Evolutionary conservation across 1,140 invertebrate species (phyloP).

Genomic region (Caenorhabditis inopinata): DNA sequence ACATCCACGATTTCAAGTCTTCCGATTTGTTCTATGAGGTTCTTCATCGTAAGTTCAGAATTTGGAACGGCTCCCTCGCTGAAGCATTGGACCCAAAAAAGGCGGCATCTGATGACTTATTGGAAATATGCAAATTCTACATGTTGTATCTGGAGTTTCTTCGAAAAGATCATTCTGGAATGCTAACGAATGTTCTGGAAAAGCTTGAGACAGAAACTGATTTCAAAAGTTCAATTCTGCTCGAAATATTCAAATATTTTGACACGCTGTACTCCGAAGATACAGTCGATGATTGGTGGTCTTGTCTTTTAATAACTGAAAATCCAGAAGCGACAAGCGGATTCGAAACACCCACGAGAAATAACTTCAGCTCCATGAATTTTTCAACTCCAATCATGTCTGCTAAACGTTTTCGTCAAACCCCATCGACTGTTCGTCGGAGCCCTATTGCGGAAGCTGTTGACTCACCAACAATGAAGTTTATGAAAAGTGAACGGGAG

Average conservation of each 20-base stretch:
- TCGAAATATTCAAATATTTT: background rate
- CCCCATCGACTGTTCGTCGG: background rate
- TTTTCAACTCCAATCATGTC: background rate
- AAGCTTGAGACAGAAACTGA: background rate
- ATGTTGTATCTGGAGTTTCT: background rate
- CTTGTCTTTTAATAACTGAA: background rate
- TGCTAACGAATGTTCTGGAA: background rate
- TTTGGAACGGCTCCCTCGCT: background rate
- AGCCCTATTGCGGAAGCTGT: constrained; percentile 4
- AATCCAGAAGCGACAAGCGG: background rate
- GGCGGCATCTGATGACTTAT: background rate
- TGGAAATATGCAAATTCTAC: constrained; percentile 13
- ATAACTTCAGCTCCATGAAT: background rate
- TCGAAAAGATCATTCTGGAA: background rate
- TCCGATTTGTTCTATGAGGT: background rate
- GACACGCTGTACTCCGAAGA: background rate
- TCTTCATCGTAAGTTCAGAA: background rate
- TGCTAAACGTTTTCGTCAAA: background rate
- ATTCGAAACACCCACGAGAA: background rate
- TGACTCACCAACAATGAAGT: constrained; percentile 2
- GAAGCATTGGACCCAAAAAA: background rate
- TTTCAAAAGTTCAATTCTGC: background rate
- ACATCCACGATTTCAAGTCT: background rate
- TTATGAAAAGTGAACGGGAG: background rate
- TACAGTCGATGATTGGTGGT: background rate